A percentile compares a stretch with the other conserved stretches of the same genome.
Conservation (phyloP, 2,797 vertebrate species). For the Sciurus carolinensis region DNA sequence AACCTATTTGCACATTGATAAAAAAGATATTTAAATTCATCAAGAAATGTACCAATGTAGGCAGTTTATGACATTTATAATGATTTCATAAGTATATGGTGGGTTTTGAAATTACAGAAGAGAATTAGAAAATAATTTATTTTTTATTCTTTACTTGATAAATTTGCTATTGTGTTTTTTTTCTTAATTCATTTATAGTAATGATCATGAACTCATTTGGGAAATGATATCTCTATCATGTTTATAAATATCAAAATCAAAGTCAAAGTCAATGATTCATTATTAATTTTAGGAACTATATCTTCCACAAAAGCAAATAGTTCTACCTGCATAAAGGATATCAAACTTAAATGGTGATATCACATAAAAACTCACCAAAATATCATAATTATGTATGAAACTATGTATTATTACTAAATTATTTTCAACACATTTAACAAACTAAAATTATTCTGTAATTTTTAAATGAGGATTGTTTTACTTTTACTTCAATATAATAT, state of each 20-base stretch:
- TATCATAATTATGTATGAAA: not conserved
- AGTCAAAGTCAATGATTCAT: not conserved
- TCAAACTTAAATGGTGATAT: not conserved
- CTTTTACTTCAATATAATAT: constrained; percentile 58
- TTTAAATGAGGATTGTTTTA: not conserved
- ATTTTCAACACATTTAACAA: not conserved
- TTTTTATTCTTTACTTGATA: not conserved
- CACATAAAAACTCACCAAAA: constrained; percentile 48
- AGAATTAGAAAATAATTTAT: not conserved
- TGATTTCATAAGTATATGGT: not conserved
- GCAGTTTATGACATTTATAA: constrained; percentile 32
- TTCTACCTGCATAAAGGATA: not conserved
- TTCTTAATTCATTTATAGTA: not conserved
- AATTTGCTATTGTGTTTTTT: not conserved
- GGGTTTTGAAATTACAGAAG: not conserved
- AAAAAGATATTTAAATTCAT: not conserved
- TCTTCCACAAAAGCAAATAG: not conserved
- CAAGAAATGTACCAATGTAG: not conserved
- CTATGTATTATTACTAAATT: not conserved
- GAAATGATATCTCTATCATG: constrained; percentile 54
- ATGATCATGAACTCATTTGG: not conserved
- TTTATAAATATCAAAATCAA: constrained; percentile 62
- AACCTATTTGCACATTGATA: not conserved
- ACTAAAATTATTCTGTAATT: not conserved
- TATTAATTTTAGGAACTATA: not conserved